A percentile compares a stretch with the other conserved stretches of the same genome.
Conservation (phyloP, 92 coral and sea anemone genomes). For the Plumapathes pennacea region DNA sequence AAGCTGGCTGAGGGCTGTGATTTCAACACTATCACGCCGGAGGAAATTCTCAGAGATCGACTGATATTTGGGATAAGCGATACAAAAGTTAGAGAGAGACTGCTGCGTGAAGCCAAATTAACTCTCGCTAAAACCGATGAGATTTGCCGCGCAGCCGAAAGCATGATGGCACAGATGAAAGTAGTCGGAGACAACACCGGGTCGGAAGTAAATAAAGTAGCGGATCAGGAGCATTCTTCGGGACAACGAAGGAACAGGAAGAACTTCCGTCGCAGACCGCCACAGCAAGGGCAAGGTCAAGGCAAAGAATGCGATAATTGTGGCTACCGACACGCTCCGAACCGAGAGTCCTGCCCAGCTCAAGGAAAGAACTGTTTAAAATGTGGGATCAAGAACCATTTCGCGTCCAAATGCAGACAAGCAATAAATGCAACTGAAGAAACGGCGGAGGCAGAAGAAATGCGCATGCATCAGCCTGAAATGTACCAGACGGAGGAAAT, state of each 20-base stretch:
- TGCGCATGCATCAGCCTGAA: no score
- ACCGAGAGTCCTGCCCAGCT: conserved; percentile 20
- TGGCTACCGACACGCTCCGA: background rate
- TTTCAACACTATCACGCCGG: conserved; percentile 38
- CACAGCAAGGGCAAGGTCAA: conserved; percentile 9
- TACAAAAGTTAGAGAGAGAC: conserved; percentile 41
- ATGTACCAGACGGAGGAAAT: no score
- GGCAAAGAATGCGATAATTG: conserved; percentile 10
- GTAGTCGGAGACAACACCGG: conserved; percentile 16
- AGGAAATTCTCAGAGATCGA: conserved; percentile 41
- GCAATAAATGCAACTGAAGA: background rate
- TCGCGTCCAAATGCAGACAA: conserved; percentile 19
- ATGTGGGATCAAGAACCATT: conserved; percentile 27
- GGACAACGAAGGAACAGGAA: background rate
- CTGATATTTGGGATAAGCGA: conserved; percentile 43
- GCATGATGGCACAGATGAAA: conserved; percentile 40
- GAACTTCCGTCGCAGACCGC: background rate
- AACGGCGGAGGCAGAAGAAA: background rate
- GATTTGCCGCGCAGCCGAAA: conserved; percentile 52
- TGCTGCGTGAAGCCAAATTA: conserved; percentile 20
- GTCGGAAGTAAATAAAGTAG: conserved; percentile 15
- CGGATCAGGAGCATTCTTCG: conserved; percentile 7
- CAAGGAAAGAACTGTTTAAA: conserved; percentile 16
- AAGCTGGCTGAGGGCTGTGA: conserved; percentile 53
- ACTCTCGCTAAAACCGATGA: conserved; percentile 21